Percentiles rank a stretch among this genome's conserved stretches.
phyloP scores from a whole-genome alignment of 2,888 invertebrate genomes.

The Eupsilia transversa region DNA sequence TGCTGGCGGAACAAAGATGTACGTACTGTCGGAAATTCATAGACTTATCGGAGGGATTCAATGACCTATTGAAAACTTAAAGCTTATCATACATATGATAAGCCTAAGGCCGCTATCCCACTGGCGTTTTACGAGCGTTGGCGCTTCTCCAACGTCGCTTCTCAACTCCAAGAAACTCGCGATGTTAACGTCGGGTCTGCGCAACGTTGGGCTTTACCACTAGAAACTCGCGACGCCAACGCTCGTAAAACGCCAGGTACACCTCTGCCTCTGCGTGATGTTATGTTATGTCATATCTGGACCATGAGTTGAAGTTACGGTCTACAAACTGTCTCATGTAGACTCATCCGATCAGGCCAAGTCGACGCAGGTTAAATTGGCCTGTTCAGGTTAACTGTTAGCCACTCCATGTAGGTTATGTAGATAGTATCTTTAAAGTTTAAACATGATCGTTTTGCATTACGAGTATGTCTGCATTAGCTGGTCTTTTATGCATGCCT shows the following conservation, averaged over 20 bases:
- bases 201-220: no score
- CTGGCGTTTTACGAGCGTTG: no score
- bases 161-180: no score
- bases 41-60: conserved; percentile 11
- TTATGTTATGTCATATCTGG: no score
- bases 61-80: conserved; percentile 26
- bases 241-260: no score
- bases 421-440: background rate
- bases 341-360: background rate
- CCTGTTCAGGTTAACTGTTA: no score
- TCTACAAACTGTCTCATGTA: background rate
- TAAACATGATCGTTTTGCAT: conserved; percentile 31
- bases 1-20: conserved; percentile 39
- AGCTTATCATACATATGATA: no score
- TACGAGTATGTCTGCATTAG: conserved; percentile 26
- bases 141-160: no score
- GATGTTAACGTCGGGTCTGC: no score
- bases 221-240: no score
- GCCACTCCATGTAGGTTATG: background rate
- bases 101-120: no score
- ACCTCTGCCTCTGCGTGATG: no score
- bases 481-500: conserved; percentile 30
- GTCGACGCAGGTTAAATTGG: background rate
- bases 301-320: background rate
- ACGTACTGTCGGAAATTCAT: conserved; percentile 2